Percentiles rank a stretch among this genome's conserved stretches.
phyloP scores from a whole-genome alignment of 1,140 invertebrate genomes.

The Drosophila baimaii region DNA sequence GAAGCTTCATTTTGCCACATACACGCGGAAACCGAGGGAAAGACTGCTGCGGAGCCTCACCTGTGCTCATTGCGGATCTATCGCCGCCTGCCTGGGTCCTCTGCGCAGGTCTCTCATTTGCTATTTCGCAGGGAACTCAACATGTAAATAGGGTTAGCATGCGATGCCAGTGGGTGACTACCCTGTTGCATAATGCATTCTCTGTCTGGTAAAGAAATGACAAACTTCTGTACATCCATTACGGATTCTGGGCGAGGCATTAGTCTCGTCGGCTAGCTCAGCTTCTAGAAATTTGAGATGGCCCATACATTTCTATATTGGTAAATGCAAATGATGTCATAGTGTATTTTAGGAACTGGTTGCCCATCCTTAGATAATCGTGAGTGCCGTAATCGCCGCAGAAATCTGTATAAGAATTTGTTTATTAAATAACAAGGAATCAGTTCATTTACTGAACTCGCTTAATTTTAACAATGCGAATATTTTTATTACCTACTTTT shows the following conservation, averaged over 20 bases:
- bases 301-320: background rate
- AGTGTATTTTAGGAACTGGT: background rate
- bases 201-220: slow-evolving; percentile 39
- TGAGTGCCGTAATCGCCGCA: no score
- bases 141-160: slow-evolving; percentile 61
- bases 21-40: slow-evolving; percentile 16
- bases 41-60: slow-evolving; percentile 10
- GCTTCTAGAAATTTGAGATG: background rate
- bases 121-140: slow-evolving; percentile 41
- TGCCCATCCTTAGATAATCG: background rate
- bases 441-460: no score
- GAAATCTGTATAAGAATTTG: no score
- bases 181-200: slow-evolving; percentile 37
- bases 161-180: slow-evolving; percentile 22
- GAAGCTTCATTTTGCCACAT: slow-evolving; percentile 35
- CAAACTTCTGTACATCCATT: slow-evolving; percentile 32
- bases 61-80: slow-evolving; percentile 35
- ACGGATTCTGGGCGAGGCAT: slow-evolving; percentile 4
- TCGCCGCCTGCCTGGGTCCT: slow-evolving; percentile 12
- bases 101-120: slow-evolving; percentile 32
- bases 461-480: no score
- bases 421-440: no score
- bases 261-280: no score
- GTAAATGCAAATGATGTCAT: background rate
- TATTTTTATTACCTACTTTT: no score